Evolutionary conservation across 2,113 vertebrate genomes (phyloP).

Genomic region (Pao palembangensis): DNA sequence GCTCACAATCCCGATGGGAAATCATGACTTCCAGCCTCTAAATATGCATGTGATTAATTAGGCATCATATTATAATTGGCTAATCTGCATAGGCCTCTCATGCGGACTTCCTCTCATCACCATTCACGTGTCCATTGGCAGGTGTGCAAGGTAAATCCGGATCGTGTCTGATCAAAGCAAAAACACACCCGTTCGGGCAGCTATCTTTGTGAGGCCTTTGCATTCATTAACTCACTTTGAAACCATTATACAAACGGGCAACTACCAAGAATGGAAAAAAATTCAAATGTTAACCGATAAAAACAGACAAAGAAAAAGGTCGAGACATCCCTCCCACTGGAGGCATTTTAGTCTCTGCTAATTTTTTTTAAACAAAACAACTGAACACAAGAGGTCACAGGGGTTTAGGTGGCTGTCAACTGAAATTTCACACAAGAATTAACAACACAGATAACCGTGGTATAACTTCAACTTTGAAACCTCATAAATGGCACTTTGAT

Average conservation of each 20-base stretch:
- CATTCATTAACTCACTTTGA: slow-evolving; percentile 26
- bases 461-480: slow-evolving; percentile 8
- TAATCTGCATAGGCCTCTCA: slow-evolving; percentile 65
- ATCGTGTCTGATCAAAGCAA: slow-evolving; percentile 33
- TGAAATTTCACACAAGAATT: slow-evolving; percentile 37
- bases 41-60: slow-evolving; percentile 69
- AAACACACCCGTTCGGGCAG: slow-evolving; percentile 12
- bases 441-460: slow-evolving; percentile 25
- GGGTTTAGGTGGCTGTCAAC: slow-evolving; percentile 35
- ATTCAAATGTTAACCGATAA: background rate
- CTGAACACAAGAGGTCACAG: slow-evolving; percentile 50
- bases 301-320: slow-evolving; percentile 51
- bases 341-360: slow-evolving; percentile 54
- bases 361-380: slow-evolving; percentile 68
- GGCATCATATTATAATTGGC: slow-evolving; percentile 63
- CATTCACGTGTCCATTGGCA: slow-evolving; percentile 51
- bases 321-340: slow-evolving; percentile 38
- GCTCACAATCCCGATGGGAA: slow-evolving; percentile 49
- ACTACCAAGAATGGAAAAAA: background rate
- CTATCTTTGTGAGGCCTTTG: no score
- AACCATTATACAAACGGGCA: slow-evolving; percentile 33
- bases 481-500: slow-evolving; percentile 3
- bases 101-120: slow-evolving; percentile 56
- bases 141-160: slow-evolving; percentile 61
- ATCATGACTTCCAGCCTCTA: slow-evolving; percentile 54